Conservation (phyloP, 2,113 vertebrate species). For the Okapia johnstoni region DNA sequence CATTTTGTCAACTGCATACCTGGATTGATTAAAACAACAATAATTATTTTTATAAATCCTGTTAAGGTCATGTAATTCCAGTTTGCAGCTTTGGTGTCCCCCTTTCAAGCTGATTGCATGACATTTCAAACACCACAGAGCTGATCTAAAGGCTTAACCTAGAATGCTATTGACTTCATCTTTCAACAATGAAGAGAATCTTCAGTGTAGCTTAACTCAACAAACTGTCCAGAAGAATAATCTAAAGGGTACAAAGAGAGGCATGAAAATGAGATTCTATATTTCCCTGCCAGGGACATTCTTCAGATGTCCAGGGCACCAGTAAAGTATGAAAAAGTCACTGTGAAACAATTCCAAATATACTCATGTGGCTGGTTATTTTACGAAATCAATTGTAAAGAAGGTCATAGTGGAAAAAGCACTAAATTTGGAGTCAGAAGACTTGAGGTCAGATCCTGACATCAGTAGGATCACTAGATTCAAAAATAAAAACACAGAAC, state of each 20-base stretch:
- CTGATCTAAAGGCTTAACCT: slow-evolving; percentile 68
- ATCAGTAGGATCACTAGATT: neutral
- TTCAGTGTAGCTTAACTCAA: slow-evolving; percentile 66
- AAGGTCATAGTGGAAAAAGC: neutral
- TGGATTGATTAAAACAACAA: neutral
- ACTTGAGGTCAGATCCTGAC: neutral
- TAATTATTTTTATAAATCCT: neutral
- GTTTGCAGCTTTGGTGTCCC: neutral
- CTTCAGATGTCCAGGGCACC: neutral
- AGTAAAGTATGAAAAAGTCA: neutral
- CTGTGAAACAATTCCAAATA: neutral
- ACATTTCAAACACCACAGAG: slow-evolving; percentile 62
- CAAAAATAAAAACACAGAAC: neutral
- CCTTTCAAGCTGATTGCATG: slow-evolving; percentile 52
- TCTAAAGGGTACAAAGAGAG: slow-evolving; percentile 67
- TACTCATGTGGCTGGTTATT: neutral
- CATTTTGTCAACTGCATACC: neutral
- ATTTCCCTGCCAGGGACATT: slow-evolving; percentile 27
- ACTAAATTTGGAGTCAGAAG: neutral
- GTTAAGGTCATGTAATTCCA: neutral
- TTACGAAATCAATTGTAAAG: neutral
- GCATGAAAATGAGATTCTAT: slow-evolving; percentile 47
- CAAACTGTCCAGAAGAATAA: slow-evolving; percentile 69
- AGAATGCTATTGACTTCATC: slow-evolving; percentile 83
- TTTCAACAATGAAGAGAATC: slow-evolving; percentile 78